Conservation (phyloP, 2,888 invertebrate species). For the Anthophora plumipes region DNA sequence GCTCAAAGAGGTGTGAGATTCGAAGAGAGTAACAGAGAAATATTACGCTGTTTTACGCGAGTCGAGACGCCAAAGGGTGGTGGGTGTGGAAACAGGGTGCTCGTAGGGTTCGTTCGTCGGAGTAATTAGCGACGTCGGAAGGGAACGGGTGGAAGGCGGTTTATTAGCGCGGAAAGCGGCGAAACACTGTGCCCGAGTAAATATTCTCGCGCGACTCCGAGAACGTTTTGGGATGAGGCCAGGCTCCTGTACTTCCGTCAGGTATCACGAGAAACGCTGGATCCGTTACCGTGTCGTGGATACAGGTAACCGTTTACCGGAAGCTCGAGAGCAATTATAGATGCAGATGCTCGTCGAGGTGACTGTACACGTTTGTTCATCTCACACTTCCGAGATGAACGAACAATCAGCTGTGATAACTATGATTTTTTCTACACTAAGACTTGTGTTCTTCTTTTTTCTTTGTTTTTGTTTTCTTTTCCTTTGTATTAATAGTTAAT, state of each 20-base stretch:
- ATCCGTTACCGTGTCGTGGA: conserved; percentile 44
- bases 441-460: too few species aligned
- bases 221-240: conserved; percentile 10
- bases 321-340: conserved; percentile 46
- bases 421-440: neutral
- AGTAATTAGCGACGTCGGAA: conserved; percentile 78
- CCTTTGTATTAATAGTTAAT: conserved; percentile 19
- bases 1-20: conserved; percentile 51
- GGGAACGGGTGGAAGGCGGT: conserved; percentile 76
- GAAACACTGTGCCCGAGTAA: conserved; percentile 72
- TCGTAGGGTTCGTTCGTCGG: conserved; percentile 67
- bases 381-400: conserved; percentile 16
- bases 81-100: neutral
- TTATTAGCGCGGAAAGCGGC: conserved; percentile 79
- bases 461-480: neutral
- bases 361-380: conserved; percentile 11
- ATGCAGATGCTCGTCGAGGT: conserved; percentile 20
- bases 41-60: conserved; percentile 33
- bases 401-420: neutral
- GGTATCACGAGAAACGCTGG: conserved; percentile 60
- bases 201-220: conserved; percentile 72
- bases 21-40: conserved; percentile 44
- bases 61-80: neutral
- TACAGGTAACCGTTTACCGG: conserved; percentile 31
- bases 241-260: conserved; percentile 62